Evolutionary conservation across 2,888 invertebrate species (phyloP).

Genomic region (Yponomeuta malinellus): DNA sequence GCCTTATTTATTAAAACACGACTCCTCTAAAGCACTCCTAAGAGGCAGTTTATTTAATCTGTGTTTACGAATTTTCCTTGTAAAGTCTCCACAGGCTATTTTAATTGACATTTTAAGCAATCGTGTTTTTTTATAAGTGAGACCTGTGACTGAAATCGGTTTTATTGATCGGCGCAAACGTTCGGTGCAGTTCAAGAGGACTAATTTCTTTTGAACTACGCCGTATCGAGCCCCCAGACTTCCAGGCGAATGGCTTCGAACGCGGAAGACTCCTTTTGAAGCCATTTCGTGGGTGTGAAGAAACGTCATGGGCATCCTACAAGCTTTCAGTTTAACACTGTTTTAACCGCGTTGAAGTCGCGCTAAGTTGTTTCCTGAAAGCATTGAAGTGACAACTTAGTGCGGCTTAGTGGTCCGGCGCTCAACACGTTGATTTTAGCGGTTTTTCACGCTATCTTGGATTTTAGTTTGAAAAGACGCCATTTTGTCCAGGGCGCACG

Average conservation of each 20-base stretch:
- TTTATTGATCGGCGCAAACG: constrained; percentile 1
- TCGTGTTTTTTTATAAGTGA: no score
- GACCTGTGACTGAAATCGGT: background rate
- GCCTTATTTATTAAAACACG: no score
- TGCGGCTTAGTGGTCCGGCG: background rate
- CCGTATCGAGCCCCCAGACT: constrained; percentile 10
- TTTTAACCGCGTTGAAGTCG: constrained; percentile 29
- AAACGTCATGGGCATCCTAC: constrained; percentile 60
- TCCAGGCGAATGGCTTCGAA: background rate
- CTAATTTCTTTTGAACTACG: constrained; percentile 1
- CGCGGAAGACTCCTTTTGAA: background rate
- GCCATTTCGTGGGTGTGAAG: constrained; percentile 26
- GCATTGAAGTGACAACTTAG: background rate
- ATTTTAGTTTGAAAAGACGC: background rate
- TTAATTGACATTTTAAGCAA: no score
- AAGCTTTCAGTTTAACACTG: constrained; percentile 70
- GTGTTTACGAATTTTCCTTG: no score
- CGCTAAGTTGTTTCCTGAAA: background rate
- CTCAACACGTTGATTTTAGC: background rate
- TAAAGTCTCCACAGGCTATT: no score
- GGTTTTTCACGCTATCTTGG: background rate
- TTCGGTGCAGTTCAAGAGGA: constrained; percentile 9
- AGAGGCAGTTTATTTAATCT: no score
- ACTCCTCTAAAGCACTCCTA: no score
- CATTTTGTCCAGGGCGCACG: background rate